These are phyloP conservation scores for Cosmopolites sordidus DNA, from an alignment of 2,888 invertebrate genomes.

Conservation along the genomic window DNA sequence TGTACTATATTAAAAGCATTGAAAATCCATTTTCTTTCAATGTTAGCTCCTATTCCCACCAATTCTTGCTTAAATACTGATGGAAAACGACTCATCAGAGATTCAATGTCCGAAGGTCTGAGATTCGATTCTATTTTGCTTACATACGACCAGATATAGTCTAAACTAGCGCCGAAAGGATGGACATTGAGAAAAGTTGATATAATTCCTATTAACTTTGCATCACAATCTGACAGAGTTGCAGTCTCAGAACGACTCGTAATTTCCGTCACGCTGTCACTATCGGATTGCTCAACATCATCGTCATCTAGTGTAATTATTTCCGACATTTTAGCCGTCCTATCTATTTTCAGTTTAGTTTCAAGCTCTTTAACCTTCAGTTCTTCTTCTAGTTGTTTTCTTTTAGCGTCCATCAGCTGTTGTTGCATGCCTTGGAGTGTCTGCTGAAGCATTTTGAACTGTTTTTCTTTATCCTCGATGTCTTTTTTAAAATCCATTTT, in stretches of 20 bases:
- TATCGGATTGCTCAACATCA: conserved; percentile 41
- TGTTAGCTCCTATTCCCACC: conserved; percentile 78
- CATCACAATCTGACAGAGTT: conserved; percentile 53
- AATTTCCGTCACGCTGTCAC: conserved; percentile 40
- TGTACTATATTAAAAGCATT: conserved; percentile 57
- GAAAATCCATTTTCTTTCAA: conserved; percentile 84
- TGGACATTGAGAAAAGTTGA: conserved; percentile 90
- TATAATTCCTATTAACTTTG: conserved; percentile 78
- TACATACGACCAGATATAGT: conserved; percentile 87
- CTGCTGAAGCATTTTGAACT: conserved; percentile 69
- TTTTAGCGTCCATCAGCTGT: conserved; percentile 56
- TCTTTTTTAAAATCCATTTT: conserved; percentile 76
- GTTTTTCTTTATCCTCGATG: conserved; percentile 79
- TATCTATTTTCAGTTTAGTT: conserved; percentile 33
- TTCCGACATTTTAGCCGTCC: conserved; percentile 8
- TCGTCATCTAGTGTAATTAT: conserved; percentile 52
- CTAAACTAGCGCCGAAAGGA: conserved; percentile 86
- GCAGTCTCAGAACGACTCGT: not conserved
- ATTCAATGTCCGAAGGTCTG: conserved; percentile 71
- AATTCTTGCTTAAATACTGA: conserved; percentile 76
- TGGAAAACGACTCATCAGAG: conserved; percentile 70
- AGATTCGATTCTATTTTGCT: conserved; percentile 72
- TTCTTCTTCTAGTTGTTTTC: conserved; percentile 54
- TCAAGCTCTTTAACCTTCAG: conserved; percentile 53
- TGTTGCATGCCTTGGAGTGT: conserved; percentile 60